Conservation (phyloP, 2,888 invertebrate species). For the Drosophila paranaensis region DNA sequence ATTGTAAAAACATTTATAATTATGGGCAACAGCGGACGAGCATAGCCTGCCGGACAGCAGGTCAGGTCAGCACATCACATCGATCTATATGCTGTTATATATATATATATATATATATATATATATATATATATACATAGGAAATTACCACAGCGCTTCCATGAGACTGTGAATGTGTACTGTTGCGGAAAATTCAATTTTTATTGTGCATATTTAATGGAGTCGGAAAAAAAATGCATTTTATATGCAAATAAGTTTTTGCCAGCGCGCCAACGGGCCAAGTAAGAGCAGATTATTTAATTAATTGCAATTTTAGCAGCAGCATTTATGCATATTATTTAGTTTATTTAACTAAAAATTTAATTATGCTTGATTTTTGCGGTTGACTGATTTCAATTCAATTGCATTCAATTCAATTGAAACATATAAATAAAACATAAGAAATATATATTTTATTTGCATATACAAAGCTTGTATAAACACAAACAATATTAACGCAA, state of each 20-base stretch:
- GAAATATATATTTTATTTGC: constrained; percentile 11
- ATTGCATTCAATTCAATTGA: constrained; percentile 34
- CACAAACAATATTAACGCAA: constrained; percentile 52
- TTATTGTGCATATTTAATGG: constrained; percentile 76
- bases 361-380: constrained; percentile 66
- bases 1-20: constrained; percentile 79
- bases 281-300: constrained; percentile 66
- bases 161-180: constrained; percentile 15
- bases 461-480: not conserved
- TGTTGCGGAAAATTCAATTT: constrained; percentile 70
- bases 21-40: constrained; percentile 52
- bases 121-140: not conserved
- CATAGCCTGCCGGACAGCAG: constrained; percentile 17
- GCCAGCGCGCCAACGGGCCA: constrained; percentile 25
- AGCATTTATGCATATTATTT: constrained; percentile 58
- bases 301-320: constrained; percentile 60
- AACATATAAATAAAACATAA: not conserved
- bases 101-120: not conserved
- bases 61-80: constrained; percentile 32
- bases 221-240: constrained; percentile 52
- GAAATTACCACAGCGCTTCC: constrained; percentile 8
- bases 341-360: constrained; percentile 65
- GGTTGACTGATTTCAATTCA: constrained; percentile 52
- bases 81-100: constrained; percentile 3
- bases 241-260: constrained; percentile 65